phyloP scores from a whole-genome alignment of 2,888 invertebrate species.

The Macaria liturata region DNA sequence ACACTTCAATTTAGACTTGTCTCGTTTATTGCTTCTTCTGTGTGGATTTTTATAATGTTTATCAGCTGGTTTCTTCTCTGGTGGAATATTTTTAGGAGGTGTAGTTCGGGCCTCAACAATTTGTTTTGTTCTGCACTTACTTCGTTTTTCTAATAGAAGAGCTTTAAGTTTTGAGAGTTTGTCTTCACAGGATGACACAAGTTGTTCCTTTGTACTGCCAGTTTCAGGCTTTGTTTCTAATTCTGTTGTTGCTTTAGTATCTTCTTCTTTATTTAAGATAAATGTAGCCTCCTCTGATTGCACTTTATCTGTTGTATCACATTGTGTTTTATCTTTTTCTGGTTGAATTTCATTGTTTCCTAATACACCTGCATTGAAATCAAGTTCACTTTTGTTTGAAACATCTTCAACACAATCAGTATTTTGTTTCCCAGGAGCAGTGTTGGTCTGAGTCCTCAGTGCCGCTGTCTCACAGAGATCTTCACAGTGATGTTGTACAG shows the following conservation, averaged over 20 bases:
- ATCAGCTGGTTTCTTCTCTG: constrained; percentile 41
- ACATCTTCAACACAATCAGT: constrained; percentile 43
- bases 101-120: constrained; percentile 23
- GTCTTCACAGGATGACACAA: constrained; percentile 65
- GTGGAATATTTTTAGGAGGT: constrained; percentile 38
- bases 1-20: constrained; percentile 44
- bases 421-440: constrained; percentile 27
- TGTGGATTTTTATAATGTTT: constrained; percentile 55
- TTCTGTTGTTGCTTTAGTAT: not conserved
- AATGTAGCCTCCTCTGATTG: constrained; percentile 1
- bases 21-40: constrained; percentile 45
- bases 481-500: constrained; percentile 46
- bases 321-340: constrained; percentile 3
- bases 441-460: constrained; percentile 52
- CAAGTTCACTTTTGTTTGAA: constrained; percentile 13
- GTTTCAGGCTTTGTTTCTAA: constrained; percentile 4
- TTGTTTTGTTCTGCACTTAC: constrained; percentile 37
- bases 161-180: constrained; percentile 65
- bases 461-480: constrained; percentile 48
- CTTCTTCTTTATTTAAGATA: constrained; percentile 3
- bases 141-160: constrained; percentile 51
- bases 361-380: constrained; percentile 4
- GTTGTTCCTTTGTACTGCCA: constrained; percentile 36
- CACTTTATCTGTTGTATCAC: not conserved
- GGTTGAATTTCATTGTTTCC: constrained; percentile 3